These are phyloP conservation scores for Rhamphomyia laevipes DNA, from an alignment of 2,888 invertebrate species.

Conservation along the genomic window DNA sequence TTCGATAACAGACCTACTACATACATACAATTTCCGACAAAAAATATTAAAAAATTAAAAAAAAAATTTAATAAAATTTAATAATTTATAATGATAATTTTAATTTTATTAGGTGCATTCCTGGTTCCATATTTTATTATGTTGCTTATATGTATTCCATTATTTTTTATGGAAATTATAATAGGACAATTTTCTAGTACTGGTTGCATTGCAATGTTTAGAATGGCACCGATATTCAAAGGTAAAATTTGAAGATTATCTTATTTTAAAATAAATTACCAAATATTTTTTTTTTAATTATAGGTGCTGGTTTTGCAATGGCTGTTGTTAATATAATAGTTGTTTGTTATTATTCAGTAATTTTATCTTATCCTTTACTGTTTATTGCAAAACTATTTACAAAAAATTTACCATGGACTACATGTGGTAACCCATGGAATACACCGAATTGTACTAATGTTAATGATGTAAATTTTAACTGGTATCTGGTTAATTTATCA, in stretches of 20 bases:
- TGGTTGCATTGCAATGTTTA: slow-evolving; percentile 71
- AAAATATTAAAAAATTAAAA: too few species aligned
- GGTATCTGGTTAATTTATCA: not conserved
- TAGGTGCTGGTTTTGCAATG: slow-evolving; percentile 78
- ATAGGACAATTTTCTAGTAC: slow-evolving; percentile 76
- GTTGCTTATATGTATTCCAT: slow-evolving; percentile 66
- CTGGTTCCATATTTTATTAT: slow-evolving; percentile 76
- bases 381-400: slow-evolving; percentile 55
- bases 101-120: slow-evolving; percentile 47
- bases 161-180: slow-evolving; percentile 78
- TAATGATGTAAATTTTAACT: slow-evolving; percentile 18
- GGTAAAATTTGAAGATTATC: slow-evolving; percentile 41
- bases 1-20: too few species aligned
- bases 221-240: slow-evolving; percentile 73
- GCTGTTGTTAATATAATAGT: slow-evolving; percentile 69
- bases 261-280: not conserved
- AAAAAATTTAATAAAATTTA: too few species aligned
- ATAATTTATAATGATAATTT: too few species aligned
- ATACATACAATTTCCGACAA: too few species aligned
- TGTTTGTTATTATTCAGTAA: slow-evolving; percentile 72
- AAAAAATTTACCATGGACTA: slow-evolving; percentile 60
- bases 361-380: slow-evolving; percentile 73
- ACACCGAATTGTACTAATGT: slow-evolving; percentile 52
- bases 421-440: slow-evolving; percentile 74
- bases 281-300: slow-evolving; percentile 16